A percentile compares a stretch with the other conserved stretches of the same genome.
phyloP scores from a whole-genome alignment of 2,888 invertebrate species.

The Callyntrura guangdongensis region DNA sequence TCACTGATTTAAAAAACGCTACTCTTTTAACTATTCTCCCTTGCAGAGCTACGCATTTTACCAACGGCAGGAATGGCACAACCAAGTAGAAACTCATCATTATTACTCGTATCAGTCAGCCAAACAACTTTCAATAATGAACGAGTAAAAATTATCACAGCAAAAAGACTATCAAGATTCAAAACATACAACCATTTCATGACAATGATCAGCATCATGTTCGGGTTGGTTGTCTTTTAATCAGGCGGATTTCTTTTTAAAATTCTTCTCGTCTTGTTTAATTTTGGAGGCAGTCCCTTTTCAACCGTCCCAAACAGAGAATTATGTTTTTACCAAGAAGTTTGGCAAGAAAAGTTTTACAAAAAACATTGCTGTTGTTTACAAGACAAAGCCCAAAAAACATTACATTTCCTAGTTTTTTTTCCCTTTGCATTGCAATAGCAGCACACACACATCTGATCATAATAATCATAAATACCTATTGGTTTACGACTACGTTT shows the following conservation, averaged over 20 bases:
- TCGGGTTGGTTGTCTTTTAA: slow-evolving; percentile 30
- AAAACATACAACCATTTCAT: slow-evolving; percentile 36
- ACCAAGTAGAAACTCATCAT: slow-evolving; percentile 22
- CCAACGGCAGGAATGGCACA: not conserved
- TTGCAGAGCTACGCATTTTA: not conserved
- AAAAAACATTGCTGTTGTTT: not conserved
- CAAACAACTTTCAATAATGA: slow-evolving; percentile 76
- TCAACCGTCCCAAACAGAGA: not conserved
- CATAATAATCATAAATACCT: slow-evolving; percentile 17
- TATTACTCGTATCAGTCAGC: slow-evolving; percentile 54
- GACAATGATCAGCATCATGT: slow-evolving; percentile 15
- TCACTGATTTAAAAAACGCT: slow-evolving; percentile 65
- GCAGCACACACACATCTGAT: slow-evolving; percentile 13
- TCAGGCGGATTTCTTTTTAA: slow-evolving; percentile 43
- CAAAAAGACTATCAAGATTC: slow-evolving; percentile 52
- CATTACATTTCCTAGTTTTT: not conserved
- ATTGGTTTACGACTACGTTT: slow-evolving; percentile 15
- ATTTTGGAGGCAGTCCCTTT: not conserved
- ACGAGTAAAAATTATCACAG: slow-evolving; percentile 52
- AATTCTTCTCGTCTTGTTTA: not conserved
- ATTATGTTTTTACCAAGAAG: not conserved
- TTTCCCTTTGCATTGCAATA: not conserved
- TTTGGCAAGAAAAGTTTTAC: not conserved
- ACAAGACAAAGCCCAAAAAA: not conserved
- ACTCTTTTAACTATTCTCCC: slow-evolving; percentile 33